These are phyloP conservation scores for Siniperca obscura DNA, from an alignment of 2,797 vertebrate species.

Conservation along the genomic window DNA sequence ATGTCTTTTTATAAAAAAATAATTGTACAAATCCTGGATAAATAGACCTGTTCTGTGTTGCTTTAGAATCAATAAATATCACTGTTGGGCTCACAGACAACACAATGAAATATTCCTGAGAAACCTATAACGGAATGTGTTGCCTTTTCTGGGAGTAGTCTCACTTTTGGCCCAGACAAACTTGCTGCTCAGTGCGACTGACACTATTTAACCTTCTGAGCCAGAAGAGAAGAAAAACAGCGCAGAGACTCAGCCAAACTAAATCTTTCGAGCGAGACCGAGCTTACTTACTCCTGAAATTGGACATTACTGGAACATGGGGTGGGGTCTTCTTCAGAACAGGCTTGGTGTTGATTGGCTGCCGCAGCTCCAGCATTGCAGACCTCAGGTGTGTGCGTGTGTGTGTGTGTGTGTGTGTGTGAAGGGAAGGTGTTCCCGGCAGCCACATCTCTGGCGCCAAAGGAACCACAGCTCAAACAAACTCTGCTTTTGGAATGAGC, in stretches of 20 bases:
- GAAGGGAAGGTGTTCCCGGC: conserved; percentile 76
- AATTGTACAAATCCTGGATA: conserved; percentile 62
- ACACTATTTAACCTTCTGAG: conserved; percentile 78
- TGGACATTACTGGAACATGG: conserved; percentile 70
- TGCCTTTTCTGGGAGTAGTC: conserved; percentile 70
- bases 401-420: conserved; percentile 48
- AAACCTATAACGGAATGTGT: conserved; percentile 49
- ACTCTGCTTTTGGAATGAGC: conserved; percentile 71
- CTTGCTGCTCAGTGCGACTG: conserved; percentile 64
- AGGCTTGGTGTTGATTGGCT: conserved; percentile 66
- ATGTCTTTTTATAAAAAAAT: conserved; percentile 60
- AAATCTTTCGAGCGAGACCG: conserved; percentile 66
- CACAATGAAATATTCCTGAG: conserved; percentile 58
- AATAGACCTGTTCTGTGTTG: conserved; percentile 45
- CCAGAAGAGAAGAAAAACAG: conserved; percentile 74
- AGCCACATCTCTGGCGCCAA: conserved; percentile 73
- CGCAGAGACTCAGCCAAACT: conserved; percentile 64
- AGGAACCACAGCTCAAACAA: conserved; percentile 80
- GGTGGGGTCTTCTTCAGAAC: conserved; percentile 66
- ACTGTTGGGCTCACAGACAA: conserved; percentile 9
- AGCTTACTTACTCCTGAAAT: conserved; percentile 73
- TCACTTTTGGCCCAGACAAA: conserved; percentile 68
- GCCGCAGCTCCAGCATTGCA: conserved; percentile 48
- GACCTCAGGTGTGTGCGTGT: conserved; percentile 74
- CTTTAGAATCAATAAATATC: conserved; percentile 65